Percentiles rank a stretch among this genome's conserved stretches.
These are phyloP conservation scores for Gymnopithys bicolor DNA, from an alignment of 2,797 vertebrate species.

Conservation along the genomic window DNA sequence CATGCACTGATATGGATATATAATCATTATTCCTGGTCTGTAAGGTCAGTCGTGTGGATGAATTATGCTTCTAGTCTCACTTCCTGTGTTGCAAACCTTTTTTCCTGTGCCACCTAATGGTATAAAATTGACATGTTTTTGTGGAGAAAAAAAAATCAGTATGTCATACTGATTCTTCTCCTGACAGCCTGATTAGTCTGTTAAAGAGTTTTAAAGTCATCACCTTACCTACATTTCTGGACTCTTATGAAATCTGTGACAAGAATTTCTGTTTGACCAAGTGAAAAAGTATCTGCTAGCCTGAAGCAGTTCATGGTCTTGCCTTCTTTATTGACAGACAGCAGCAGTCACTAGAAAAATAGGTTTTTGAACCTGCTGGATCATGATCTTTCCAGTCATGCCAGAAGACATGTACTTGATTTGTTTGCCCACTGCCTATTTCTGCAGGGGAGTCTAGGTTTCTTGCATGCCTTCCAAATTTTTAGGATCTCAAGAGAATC, in stretches of 20 bases:
- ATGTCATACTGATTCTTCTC: background rate
- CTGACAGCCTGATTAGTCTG: constrained; percentile 21
- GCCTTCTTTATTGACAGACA: constrained; percentile 66
- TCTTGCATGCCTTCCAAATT: background rate
- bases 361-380: constrained; percentile 73
- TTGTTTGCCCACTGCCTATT: background rate
- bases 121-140: background rate
- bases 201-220: background rate
- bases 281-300: background rate
- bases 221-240: constrained; percentile 37
- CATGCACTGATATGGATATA: background rate
- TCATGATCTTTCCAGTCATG: constrained; percentile 57
- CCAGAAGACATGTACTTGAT: background rate
- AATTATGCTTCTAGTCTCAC: background rate
- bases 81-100: background rate
- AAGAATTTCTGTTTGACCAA: background rate
- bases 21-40: background rate
- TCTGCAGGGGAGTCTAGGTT: background rate
- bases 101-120: constrained; percentile 6
- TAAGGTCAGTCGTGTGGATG: background rate
- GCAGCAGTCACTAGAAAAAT: constrained; percentile 72
- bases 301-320: constrained; percentile 22
- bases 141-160: background rate
- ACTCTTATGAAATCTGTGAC: background rate
- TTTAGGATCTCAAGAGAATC: background rate